Evolutionary conservation across 2,113 vertebrate species (phyloP), one percentile per base, ranked within the genome.

Genomic region (Sphaerodactylus townsendi): DNA sequence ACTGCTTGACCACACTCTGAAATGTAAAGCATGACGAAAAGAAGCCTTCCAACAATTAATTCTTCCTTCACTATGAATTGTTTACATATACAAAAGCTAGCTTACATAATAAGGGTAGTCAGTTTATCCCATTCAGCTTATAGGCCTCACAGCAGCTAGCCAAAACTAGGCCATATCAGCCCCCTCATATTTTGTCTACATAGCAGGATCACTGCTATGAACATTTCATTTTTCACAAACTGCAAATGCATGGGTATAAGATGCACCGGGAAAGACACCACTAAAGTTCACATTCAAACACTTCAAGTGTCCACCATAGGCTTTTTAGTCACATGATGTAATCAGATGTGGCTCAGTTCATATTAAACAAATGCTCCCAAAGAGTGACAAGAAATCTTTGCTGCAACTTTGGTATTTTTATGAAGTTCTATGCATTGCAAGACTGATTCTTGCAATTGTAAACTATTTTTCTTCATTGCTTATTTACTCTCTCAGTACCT

Each of bases 1-100:
- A 30, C 46, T 69, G 73, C 85, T 86, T 83, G 46, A 82, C 82
- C 77, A 37, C 68, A 78, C 15, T 89, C 56, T 91, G 56, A 88
- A 81, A 77, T 83, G 1, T 64, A 86, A 91, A 19, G 37, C 74
- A 80, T 59, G 11, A 75, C 80, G 25, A 82, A 85, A 88, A 82
- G 10, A 11, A 69, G 59, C 68, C 74, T 82, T 35, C 69, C 25
- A 9, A 1, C 53, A 79, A 85, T 10, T 28, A 64, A 64, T 23
- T 78, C 13, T 75, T 85, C 73, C 35, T 72, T 72, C 37, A 37
- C 50, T 30, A 50, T 2, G 17, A 66, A 48, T 17, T n/a, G 30
- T 48, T 79, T 23, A 33, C 75, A 4, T 90, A 84, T 73, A 30
- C 33, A 56, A 79, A 86, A 90, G 50, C 23, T 28, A 85, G 46